Evolutionary conservation across 2,113 vertebrate genomes (phyloP), one percentile per base, ranked within the genome.

Genomic region (Chamaea fasciata): DNA sequence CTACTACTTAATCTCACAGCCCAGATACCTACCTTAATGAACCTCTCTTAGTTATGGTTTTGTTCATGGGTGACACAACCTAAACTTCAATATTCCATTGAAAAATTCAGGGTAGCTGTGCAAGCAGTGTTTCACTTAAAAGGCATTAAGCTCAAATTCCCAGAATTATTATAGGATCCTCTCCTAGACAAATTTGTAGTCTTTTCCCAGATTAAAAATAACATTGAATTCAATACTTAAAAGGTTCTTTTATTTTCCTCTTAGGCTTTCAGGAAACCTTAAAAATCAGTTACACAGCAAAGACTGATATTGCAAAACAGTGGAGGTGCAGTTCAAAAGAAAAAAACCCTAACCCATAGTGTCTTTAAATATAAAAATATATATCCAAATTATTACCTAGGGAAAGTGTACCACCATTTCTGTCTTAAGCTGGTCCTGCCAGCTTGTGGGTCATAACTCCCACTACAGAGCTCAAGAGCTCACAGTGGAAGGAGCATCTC

Each of bases 331-430:
- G 41, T 82, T 94, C 76, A 73, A 74, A 62, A 46, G 39, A 19
- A 69, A 50, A 67, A 92, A 75, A 64, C 18, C 1, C 55, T 60
- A 70, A 69, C 74, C 83, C 47, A 41, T 27, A 59, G 96, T 94
- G 76, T 71, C 79, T 94, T 93, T 73, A 93, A 79, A 89, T 95
- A 97, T 90, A 96, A 97, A 97, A 95, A 95, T 89, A 91, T 69
- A 94, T 80, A 90, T 89, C 65, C 87, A 77, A 86, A 31, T 86
- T 68, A 49, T 90, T 84, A 71, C 41, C 27, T 91, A 92, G n/a
- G 47, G 86, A 73, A 64, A 81, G 89, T 87, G 50, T 90, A 88
- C 30, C 79, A 87, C 86, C 76, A 50, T 90, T 84, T 86, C 83
- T 87, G 60, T 75, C 64, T 92, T 71, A 73, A 83, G 94, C 87